phyloP scores from a whole-genome alignment of 35 echinoderm and acorn worm species.

The Nesometra sesokonis region DNA sequence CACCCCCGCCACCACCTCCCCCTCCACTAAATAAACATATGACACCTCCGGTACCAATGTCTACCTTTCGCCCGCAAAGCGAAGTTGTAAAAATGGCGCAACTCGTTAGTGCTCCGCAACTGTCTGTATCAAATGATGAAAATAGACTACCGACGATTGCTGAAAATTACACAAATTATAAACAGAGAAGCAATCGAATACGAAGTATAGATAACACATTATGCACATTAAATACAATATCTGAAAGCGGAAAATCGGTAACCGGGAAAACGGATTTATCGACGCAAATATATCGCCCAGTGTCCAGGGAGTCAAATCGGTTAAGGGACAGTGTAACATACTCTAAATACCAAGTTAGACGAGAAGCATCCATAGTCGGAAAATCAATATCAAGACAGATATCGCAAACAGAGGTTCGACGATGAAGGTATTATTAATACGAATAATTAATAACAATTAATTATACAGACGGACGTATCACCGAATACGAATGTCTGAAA shows the following conservation, averaged over 20 bases:
- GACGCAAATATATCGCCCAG: background rate
- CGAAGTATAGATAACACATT: background rate
- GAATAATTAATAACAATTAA: too few species aligned
- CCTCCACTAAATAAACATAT: background rate
- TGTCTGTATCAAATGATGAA: background rate
- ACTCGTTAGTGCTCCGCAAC: background rate
- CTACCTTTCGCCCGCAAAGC: background rate
- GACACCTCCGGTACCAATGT: background rate
- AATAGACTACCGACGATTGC: background rate
- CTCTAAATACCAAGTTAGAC: background rate
- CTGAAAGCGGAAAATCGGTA: background rate
- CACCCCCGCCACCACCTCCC: background rate
- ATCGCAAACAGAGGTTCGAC: background rate
- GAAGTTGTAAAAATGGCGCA: background rate
- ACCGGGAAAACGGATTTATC: background rate
- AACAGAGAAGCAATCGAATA: background rate
- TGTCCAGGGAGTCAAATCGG: background rate
- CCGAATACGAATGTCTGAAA: too few species aligned
- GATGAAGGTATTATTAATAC: too few species aligned
- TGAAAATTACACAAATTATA: background rate
- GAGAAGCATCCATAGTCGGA: background rate
- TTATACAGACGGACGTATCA: too few species aligned
- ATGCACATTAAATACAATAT: background rate
- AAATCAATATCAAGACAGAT: background rate
- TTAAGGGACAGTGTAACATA: background rate